These are phyloP conservation scores for Holacanthus passer DNA, from an alignment of 2,113 vertebrate genomes.

Conservation along the genomic window DNA sequence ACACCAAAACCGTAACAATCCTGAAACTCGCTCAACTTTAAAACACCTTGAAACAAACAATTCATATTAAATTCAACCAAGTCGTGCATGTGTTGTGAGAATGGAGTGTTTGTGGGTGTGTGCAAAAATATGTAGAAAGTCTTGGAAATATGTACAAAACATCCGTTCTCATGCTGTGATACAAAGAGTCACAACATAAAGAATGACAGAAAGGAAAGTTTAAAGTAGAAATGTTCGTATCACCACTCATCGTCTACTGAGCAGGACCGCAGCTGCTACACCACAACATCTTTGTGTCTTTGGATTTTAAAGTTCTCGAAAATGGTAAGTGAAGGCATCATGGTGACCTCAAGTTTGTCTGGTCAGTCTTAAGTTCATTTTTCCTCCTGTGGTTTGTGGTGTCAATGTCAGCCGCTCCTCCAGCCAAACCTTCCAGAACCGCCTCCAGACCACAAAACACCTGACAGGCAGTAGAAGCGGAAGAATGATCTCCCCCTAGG, in stretches of 20 bases:
- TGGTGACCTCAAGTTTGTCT: slow-evolving; percentile 88
- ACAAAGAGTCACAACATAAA: slow-evolving; percentile 18
- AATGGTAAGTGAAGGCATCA: slow-evolving; percentile 90
- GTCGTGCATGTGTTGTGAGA: slow-evolving; percentile 25
- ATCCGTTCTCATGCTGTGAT: slow-evolving; percentile 10
- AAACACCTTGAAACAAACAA: slow-evolving; percentile 20
- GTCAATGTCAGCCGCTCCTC: neutral
- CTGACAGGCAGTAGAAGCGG: neutral
- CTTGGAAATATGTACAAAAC: slow-evolving; percentile 46
- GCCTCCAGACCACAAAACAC: neutral
- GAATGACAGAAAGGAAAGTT: slow-evolving; percentile 37
- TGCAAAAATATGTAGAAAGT: slow-evolving; percentile 30
- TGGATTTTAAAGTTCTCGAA: slow-evolving; percentile 25
- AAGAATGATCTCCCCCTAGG: neutral
- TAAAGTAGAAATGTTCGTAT: slow-evolving; percentile 12
- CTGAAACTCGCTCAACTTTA: neutral
- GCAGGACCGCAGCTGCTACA: slow-evolving; percentile 7
- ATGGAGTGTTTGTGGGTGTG: slow-evolving; percentile 10
- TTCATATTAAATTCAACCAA: neutral
- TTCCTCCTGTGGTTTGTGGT: neutral
- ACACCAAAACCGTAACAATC: neutral
- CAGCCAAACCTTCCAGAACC: neutral
- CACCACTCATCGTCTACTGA: neutral
- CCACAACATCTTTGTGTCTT: slow-evolving; percentile 23
- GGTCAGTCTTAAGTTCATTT: neutral